A percentile compares a stretch with the other conserved stretches of the same genome.
phyloP scores from a whole-genome alignment of 2,888 invertebrate species.

The Lepeophtheirus nordmannii region DNA sequence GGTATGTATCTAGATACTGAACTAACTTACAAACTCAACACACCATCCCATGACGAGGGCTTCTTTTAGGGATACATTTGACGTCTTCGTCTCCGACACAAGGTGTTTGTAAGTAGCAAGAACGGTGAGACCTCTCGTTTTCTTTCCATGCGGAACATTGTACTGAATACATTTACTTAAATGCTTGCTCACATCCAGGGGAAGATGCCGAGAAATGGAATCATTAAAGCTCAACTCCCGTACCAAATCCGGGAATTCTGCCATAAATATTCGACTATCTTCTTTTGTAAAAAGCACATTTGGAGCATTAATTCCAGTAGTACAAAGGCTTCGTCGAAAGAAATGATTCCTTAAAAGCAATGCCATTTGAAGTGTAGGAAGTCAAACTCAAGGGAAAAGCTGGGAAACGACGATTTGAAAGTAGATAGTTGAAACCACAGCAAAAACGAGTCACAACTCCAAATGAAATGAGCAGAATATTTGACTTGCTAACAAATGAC shows the following conservation, averaged over 20 bases:
- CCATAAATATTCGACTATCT: slow-evolving; percentile 72
- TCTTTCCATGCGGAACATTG: slow-evolving; percentile 81
- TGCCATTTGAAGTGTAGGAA: too few species aligned
- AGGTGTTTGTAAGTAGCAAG: slow-evolving; percentile 26
- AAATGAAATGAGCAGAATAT: too few species aligned
- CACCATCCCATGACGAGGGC: slow-evolving; percentile 86
- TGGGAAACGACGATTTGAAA: too few species aligned
- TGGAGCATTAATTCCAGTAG: too few species aligned
- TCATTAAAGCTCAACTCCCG: slow-evolving; percentile 62
- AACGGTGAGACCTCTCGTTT: slow-evolving; percentile 41
- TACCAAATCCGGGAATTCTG: slow-evolving; percentile 69
- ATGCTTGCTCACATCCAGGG: slow-evolving; percentile 49
- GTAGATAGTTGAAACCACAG: too few species aligned
- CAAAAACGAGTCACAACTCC: too few species aligned
- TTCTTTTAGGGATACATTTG: slow-evolving; percentile 56
- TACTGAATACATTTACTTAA: slow-evolving; percentile 47
- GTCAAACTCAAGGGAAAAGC: too few species aligned
- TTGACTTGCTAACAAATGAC: too few species aligned
- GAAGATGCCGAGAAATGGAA: slow-evolving; percentile 47
- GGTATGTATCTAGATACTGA: background rate
- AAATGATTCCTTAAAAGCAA: too few species aligned
- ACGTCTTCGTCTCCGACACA: slow-evolving; percentile 44
- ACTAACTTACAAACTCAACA: slow-evolving; percentile 64
- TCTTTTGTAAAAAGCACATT: slow-evolving; percentile 42
- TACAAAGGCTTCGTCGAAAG: too few species aligned